Percentiles rank a stretch among this genome's conserved stretches.
phyloP scores from a whole-genome alignment of 2,888 invertebrate genomes.

The Chaetoderma sp. region DNA sequence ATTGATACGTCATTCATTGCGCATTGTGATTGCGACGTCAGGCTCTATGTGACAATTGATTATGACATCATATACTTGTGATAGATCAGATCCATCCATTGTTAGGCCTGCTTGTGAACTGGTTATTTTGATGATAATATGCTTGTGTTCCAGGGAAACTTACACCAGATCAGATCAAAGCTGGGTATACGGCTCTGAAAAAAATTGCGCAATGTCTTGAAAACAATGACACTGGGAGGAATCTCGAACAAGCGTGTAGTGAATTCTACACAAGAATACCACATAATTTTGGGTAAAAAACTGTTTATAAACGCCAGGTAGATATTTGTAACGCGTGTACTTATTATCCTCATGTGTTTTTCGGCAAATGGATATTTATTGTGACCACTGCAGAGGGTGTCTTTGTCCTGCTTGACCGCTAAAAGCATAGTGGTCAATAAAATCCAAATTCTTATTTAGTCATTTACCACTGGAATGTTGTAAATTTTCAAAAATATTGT shows the following conservation, averaged over 20 bases:
- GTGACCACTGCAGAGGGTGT: neutral
- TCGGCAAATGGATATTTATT: neutral
- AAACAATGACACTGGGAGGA: constrained; percentile 57
- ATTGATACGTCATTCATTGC: too few relatives aligned
- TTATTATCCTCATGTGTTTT: too few relatives aligned
- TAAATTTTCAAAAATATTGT: too few relatives aligned
- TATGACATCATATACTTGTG: too few relatives aligned
- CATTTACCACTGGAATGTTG: neutral
- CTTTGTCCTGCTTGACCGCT: neutral
- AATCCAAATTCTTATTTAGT: too few relatives aligned
- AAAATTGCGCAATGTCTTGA: constrained; percentile 68
- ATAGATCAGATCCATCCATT: too few relatives aligned
- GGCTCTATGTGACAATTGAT: too few relatives aligned
- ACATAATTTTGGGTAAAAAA: constrained; percentile 72
- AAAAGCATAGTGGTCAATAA: neutral
- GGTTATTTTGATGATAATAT: too few relatives aligned
- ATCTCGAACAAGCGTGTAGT: constrained; percentile 69
- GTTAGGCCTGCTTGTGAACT: too few relatives aligned
- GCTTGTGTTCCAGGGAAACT: constrained; percentile 68
- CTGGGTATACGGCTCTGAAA: constrained; percentile 71
- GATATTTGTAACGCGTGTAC: too few relatives aligned
- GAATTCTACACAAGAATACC: constrained; percentile 73
- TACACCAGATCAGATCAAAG: constrained; percentile 71
- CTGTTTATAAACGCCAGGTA: neutral
- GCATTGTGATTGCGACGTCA: too few relatives aligned